Conservation (phyloP, 2,113 vertebrate genomes). For the Rissa tridactyla region DNA sequence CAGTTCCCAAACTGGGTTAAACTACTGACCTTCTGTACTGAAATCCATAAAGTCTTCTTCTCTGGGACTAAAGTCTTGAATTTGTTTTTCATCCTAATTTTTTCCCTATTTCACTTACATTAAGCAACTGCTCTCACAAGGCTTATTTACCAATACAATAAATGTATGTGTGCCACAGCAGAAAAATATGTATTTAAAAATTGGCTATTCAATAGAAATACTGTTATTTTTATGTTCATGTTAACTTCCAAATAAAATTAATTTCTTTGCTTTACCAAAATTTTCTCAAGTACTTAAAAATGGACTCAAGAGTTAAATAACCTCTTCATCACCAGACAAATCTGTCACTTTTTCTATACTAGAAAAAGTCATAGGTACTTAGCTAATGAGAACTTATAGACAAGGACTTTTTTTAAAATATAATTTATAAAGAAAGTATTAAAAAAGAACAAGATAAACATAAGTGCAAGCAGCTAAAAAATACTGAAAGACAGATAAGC, state of each 20-base stretch:
- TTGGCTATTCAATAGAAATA: not conserved
- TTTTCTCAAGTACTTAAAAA: not conserved
- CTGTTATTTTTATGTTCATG: not conserved
- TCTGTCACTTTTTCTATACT: not conserved
- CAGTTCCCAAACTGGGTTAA: not conserved
- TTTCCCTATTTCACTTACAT: not conserved
- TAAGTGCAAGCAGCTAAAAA: not conserved
- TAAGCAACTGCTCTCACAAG: not conserved
- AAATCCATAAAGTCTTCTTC: not conserved
- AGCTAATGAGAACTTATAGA: not conserved
- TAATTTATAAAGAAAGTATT: not conserved
- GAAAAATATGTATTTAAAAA: not conserved
- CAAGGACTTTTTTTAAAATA: not conserved
- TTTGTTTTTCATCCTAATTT: not conserved
- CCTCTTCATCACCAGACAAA: not conserved
- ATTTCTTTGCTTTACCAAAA: not conserved
- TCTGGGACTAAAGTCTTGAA: not conserved
- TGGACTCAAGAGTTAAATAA: not conserved
- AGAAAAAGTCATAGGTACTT: not conserved
- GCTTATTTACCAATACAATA: not conserved
- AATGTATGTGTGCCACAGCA: not conserved
- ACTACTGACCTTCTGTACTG: not conserved
- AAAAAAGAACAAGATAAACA: not conserved
- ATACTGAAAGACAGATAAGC: not conserved
- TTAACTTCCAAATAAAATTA: not conserved